These are phyloP conservation scores for Rana temporaria DNA, from an alignment of 2,113 vertebrate genomes.

Conservation along the genomic window DNA sequence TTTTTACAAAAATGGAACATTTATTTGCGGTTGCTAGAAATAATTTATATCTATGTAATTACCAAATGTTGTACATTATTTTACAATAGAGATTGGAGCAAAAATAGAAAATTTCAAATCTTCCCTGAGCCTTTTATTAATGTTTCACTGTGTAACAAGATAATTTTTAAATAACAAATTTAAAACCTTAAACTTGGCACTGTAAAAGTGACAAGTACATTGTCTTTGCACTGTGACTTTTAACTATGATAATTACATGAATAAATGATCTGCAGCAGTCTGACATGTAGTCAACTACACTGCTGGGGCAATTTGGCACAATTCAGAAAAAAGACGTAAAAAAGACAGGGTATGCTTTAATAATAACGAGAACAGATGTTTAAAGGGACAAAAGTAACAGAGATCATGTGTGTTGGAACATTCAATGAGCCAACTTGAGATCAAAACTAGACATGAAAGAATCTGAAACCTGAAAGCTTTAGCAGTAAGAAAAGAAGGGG, in stretches of 20 bases:
- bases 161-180: not conserved
- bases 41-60: too few relatives aligned
- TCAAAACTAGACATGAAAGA: conserved; percentile 56
- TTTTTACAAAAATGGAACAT: too few relatives aligned
- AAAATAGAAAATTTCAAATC: too few relatives aligned
- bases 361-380: conserved; percentile 56
- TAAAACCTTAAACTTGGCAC: not conserved
- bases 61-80: too few relatives aligned
- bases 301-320: conserved; percentile 41
- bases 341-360: conserved; percentile 47
- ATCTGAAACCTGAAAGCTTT: conserved; percentile 55
- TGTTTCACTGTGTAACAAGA: not conserved
- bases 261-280: conserved; percentile 50
- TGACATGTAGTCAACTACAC: conserved; percentile 26
- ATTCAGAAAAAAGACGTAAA: conserved; percentile 43
- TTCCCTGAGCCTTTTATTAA: not conserved
- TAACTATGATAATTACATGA: conserved; percentile 40
- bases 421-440: conserved; percentile 57
- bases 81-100: too few relatives aligned
- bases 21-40: too few relatives aligned
- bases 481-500: conserved; percentile 51
- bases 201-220: conserved; percentile 1
- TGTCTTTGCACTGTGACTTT: conserved; percentile 33
- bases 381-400: conserved; percentile 58
- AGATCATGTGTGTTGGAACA: conserved; percentile 53